Base-by-base conservation (phyloP, 2,797 vertebrate species). In the Sebastes vulpes region DNA sequence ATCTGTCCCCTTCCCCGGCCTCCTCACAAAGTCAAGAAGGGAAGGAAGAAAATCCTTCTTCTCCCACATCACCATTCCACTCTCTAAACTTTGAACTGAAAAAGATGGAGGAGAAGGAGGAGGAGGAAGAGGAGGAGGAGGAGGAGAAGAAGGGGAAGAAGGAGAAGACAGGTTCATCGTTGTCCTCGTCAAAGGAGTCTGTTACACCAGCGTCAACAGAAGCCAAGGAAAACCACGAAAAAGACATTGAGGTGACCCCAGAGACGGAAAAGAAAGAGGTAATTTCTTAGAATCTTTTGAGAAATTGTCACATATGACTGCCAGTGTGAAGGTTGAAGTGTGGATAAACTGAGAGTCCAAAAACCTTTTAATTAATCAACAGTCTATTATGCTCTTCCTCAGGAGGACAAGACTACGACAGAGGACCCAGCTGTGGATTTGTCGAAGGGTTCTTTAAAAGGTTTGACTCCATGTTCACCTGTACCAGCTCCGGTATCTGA, bases 1-100 rank as follows among this genome's bases (percentile, higher is more conserved):
- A 91, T 65, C 67, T 96, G 54, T 95, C 95, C n/a, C 93, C 94
- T 8, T 96, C 95, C 1, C 84, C 95, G 3, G 66, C 76, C 12
- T 83, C 91, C 4, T 91, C 93, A 8, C 83, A 92, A 86, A 94
- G 92, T 88, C 90, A 91, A 50, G 88, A 85, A 67, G 32, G 42
- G 26, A 90, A 87, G 28, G 93, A 90, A 5, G 91, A 91, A 10
- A 31, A n/a, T 42, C 63, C 75, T 6, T 9, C 81, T n/a, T 76
- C 91, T 61, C 90, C 94, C 3, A 65, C 66, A 4, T 95, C 93
- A 26, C 92, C 93, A 70, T 87, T 90, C 75, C 90, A 90, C 31
- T 84, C 89, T 21, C 23, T 91, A 2, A 92, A 93, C 81, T 89
- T 92, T 86, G 92, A 94, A 80, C 58, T 88, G 4, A 93, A 92